Evolutionary conservation across 2,113 vertebrate species (phyloP), one percentile per base, ranked within the genome.

Genomic region (Sardina pilchardus): DNA sequence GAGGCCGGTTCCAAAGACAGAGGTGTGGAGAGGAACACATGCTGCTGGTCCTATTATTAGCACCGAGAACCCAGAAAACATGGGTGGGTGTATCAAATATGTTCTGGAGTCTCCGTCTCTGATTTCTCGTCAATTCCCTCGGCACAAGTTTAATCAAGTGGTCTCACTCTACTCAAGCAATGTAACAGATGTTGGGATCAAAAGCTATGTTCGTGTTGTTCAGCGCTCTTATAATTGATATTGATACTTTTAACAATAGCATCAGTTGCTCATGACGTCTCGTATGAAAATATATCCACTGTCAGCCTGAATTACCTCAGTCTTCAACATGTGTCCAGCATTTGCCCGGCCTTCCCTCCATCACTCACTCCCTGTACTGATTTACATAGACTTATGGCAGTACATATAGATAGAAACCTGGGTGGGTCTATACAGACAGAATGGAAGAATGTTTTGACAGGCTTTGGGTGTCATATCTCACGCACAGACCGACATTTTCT

Each of bases 391-490:
- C 67, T 34, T 17, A 10, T 19, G 34, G 48, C 17, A 34, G 59
- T n/a, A 26, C 36, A 43, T 14, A 6, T 14, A 30, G 50, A 48
- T 45, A 81, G 12, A 82, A 59, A 80, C 47, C 75, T 63, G 44
- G 39, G 82, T 82, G 81, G 81, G 85, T 82, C 75, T 50, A 21
- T 50, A 21, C 45, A 44, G 53, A 71, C 75, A 80, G 81, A 83
- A 88, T 42, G 36, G 80, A 83, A 82, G 45, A 75, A 82, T 17
- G 84, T 89, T 82, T 43, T 80, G 83, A 83, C 59, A 45, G 63
- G 16, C 59, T 86, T 44, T 39, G 48, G 17, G 82, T 85, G 87
- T 88, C 81, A 78, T 39, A 85, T 87, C 82, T 86, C 87, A 83
- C 67, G 75, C 48, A 50, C 12, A 81, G 34, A 80, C 59, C 71